Evolutionary conservation across 1,140 invertebrate genomes (phyloP).

Genomic region (Diabrotica undecimpunctata): DNA sequence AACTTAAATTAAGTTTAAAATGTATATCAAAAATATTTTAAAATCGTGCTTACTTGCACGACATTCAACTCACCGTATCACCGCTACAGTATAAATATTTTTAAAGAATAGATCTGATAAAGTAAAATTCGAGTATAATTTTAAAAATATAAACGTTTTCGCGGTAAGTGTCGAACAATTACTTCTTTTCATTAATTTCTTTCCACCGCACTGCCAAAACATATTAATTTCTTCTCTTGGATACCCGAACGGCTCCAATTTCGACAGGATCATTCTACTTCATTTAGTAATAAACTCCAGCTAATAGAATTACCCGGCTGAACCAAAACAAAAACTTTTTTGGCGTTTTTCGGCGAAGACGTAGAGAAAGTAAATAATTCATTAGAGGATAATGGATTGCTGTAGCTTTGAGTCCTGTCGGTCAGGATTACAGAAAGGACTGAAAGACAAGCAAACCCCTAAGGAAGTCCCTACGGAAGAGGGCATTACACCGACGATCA

Average conservation of each 20-base stretch:
- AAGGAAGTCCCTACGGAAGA: constrained; percentile 1
- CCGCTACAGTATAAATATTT: too few relatives aligned
- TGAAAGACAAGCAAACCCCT: constrained; percentile 1
- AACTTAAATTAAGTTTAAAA: too few relatives aligned
- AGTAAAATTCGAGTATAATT: too few relatives aligned
- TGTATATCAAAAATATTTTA: too few relatives aligned
- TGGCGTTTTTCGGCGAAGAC: constrained; percentile 1
- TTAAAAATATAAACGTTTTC: too few relatives aligned
- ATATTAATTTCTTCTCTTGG: background rate
- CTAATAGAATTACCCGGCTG: constrained; percentile 1
- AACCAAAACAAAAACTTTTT: constrained; percentile 3
- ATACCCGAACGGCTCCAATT: background rate
- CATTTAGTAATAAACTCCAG: constrained; percentile 1
- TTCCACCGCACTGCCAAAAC: background rate
- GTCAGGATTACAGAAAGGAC: background rate
- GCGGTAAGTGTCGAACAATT: background rate
- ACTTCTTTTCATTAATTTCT: background rate
- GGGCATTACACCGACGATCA: constrained; percentile 1
- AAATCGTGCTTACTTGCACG: too few relatives aligned
- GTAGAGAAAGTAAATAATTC: background rate
- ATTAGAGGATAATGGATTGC: background rate
- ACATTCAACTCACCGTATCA: too few relatives aligned
- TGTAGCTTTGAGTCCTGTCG: background rate
- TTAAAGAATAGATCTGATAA: too few relatives aligned
- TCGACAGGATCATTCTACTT: constrained; percentile 4